Conservation (phyloP, 2,888 invertebrate genomes). For the Escarpia spicata region DNA sequence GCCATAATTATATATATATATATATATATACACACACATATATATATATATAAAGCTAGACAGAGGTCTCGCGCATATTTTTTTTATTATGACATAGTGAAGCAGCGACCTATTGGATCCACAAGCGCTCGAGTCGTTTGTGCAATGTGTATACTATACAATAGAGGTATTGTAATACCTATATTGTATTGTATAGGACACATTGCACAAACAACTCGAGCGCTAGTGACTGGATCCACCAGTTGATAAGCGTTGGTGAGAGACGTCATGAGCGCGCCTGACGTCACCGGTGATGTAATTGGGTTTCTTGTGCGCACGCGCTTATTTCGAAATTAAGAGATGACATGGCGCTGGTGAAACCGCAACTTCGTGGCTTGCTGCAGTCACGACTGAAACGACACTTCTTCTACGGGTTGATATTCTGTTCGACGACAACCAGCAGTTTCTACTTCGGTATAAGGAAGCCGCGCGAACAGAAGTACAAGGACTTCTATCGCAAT, state of each 20-base stretch:
- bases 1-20: too few species aligned
- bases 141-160: too few species aligned
- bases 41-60: too few species aligned
- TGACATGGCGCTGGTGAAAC: background rate
- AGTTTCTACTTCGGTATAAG: background rate
- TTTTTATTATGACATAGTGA: too few species aligned
- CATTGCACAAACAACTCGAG: too few species aligned
- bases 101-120: too few species aligned
- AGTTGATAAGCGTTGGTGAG: background rate
- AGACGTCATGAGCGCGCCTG: background rate
- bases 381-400: background rate
- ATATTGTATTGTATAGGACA: too few species aligned
- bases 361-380: slow-evolving; percentile 6
- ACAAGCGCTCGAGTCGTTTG: too few species aligned
- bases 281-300: background rate
- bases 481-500: background rate
- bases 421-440: background rate
- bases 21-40: too few species aligned
- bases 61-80: too few species aligned
- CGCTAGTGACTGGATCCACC: too few species aligned
- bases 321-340: background rate
- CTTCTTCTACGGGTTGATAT: background rate
- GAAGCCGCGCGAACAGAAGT: background rate
- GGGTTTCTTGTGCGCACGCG: background rate
- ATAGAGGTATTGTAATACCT: too few species aligned